A percentile compares a stretch with the other conserved stretches of the same genome.
phyloP scores from a whole-genome alignment of 2,113 vertebrate species.

The Petrocephalus zakoni region DNA sequence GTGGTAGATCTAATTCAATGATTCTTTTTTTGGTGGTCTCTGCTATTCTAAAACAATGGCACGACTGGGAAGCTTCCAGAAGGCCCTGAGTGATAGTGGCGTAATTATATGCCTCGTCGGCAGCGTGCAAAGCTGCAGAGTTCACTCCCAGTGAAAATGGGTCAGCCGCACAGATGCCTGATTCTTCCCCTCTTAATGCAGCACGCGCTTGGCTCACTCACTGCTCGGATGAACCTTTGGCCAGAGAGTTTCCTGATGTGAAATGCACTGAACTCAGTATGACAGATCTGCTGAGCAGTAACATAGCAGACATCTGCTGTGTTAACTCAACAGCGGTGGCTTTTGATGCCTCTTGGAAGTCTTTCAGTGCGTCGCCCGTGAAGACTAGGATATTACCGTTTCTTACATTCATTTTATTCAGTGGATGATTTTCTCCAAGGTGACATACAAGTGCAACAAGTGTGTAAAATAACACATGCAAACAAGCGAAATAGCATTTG shows the following conservation, averaged over 20 bases:
- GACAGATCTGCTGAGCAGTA: background rate
- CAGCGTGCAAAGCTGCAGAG: background rate
- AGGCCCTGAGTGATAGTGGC: background rate
- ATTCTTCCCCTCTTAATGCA: background rate
- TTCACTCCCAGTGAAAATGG: background rate
- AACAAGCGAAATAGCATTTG: background rate
- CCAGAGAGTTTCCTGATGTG: background rate
- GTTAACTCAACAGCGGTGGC: background rate
- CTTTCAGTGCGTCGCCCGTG: background rate
- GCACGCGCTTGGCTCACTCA: background rate
- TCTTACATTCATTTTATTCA: background rate
- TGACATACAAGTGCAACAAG: background rate
- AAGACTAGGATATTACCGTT: background rate
- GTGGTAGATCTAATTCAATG: background rate
- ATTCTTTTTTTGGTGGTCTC: background rate
- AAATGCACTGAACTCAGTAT: background rate
- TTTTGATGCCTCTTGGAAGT: background rate
- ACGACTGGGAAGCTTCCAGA: background rate
- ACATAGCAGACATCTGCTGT: background rate
- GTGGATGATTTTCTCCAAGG: background rate
- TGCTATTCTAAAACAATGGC: background rate
- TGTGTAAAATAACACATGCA: background rate
- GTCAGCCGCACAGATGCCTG: background rate
- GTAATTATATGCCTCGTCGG: background rate
- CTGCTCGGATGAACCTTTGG: background rate